Conservation (phyloP, 2,113 vertebrate genomes). For the Smithornis capensis region DNA sequence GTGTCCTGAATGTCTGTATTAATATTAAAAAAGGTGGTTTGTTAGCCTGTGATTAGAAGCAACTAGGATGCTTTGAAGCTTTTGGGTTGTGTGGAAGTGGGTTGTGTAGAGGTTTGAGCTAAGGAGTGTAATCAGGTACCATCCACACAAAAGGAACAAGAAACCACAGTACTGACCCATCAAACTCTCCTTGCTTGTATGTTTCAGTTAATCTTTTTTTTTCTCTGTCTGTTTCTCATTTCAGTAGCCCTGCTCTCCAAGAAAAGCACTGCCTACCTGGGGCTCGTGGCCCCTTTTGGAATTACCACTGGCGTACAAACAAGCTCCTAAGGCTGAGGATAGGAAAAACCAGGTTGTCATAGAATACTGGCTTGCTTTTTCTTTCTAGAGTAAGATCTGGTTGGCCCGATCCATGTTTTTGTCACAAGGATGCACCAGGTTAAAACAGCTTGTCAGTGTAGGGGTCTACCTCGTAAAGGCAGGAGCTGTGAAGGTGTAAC, state of each 20-base stretch:
- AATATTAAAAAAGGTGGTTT: background rate
- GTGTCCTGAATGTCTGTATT: background rate
- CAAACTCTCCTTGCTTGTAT: background rate
- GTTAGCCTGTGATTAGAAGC: background rate
- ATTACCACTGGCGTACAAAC: background rate
- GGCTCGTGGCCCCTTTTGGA: background rate
- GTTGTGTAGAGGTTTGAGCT: background rate
- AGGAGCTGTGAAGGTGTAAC: background rate
- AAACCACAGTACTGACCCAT: background rate
- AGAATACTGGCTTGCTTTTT: background rate
- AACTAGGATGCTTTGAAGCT: background rate
- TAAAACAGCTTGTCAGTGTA: background rate
- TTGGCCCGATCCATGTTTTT: background rate
- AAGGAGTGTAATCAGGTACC: background rate
- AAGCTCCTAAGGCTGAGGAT: background rate
- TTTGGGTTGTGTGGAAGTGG: background rate
- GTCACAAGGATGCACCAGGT: background rate
- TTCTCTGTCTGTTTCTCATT: conserved; percentile 41
- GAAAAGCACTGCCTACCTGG: conserved; percentile 25
- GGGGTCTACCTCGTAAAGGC: background rate
- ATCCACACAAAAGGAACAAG: background rate
- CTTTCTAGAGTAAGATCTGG: background rate
- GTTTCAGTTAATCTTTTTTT: background rate
- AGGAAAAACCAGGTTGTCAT: conserved; percentile 7
- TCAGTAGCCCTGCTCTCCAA: background rate